phyloP scores from a whole-genome alignment of 2,888 invertebrate genomes.

The Phyllotreta cruciferae region DNA sequence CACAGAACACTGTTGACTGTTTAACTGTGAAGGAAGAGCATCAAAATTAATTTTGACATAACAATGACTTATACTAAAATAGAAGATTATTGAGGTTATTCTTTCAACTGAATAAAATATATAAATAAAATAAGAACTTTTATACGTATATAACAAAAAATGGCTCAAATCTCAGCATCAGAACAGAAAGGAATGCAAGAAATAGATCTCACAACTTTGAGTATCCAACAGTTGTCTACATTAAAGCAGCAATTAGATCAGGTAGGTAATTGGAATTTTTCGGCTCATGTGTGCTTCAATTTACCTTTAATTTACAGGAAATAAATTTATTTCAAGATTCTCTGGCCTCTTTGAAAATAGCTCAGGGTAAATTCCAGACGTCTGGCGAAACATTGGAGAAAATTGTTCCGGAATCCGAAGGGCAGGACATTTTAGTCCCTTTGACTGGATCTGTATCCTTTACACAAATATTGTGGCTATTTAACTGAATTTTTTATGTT shows the following conservation, averaged over 20 bases:
- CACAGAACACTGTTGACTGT: too few relatives aligned
- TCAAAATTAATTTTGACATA: too few relatives aligned
- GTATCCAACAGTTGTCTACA: constrained; percentile 80
- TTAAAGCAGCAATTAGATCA: constrained; percentile 88
- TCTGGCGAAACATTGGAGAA: constrained; percentile 86
- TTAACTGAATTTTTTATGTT: too few relatives aligned
- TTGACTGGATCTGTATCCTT: constrained; percentile 85
- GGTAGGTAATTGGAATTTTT: constrained; percentile 60
- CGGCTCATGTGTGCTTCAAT: constrained; percentile 18
- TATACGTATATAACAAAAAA: constrained; percentile 50
- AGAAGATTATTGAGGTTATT: not conserved
- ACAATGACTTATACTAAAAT: too few relatives aligned
- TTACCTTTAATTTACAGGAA: constrained; percentile 67
- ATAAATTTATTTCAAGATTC: constrained; percentile 89
- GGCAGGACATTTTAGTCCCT: constrained; percentile 89
- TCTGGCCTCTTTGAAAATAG: constrained; percentile 85
- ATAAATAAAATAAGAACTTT: constrained; percentile 1
- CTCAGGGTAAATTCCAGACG: constrained; percentile 88
- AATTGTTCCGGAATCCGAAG: constrained; percentile 76
- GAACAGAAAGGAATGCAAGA: constrained; percentile 75
- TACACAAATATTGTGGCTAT: constrained; percentile 19
- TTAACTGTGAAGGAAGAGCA: too few relatives aligned
- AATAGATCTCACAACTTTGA: constrained; percentile 82
- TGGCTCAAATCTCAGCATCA: constrained; percentile 68
- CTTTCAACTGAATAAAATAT: too few relatives aligned